phyloP scores from a whole-genome alignment of 2,113 vertebrate genomes.

The Willisornis vidua region DNA sequence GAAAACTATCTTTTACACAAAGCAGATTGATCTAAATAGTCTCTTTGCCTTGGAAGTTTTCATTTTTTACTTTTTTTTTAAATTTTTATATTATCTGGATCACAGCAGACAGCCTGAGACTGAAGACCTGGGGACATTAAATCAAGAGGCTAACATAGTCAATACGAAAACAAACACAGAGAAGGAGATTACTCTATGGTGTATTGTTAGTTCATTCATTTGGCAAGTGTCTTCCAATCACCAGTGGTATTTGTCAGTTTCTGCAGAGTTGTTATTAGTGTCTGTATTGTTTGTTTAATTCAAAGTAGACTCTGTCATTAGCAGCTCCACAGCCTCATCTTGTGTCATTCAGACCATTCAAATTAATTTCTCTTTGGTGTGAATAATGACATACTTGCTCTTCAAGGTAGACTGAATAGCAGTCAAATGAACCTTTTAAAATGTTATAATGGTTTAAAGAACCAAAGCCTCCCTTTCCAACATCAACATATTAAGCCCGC shows the following conservation, averaged over 20 bases:
- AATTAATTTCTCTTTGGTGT: constrained; percentile 2
- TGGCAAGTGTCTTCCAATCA: not conserved
- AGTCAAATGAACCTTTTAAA: not conserved
- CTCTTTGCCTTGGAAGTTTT: not conserved
- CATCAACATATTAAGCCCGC: not conserved
- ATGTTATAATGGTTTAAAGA: not conserved
- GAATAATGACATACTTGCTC: not conserved
- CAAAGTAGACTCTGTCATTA: constrained; percentile 15
- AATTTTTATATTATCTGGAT: not conserved
- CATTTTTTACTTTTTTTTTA: not conserved
- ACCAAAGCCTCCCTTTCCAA: not conserved
- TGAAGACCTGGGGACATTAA: not conserved
- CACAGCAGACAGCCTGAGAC: not conserved
- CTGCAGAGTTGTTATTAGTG: not conserved
- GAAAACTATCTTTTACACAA: not conserved
- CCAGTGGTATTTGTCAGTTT: not conserved
- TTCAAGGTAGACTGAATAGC: not conserved
- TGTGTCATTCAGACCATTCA: not conserved
- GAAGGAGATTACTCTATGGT: not conserved
- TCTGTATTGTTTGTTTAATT: constrained; percentile 23
- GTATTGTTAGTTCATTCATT: not conserved
- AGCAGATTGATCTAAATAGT: not conserved
- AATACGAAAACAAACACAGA: not conserved
- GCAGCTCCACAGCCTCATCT: not conserved
- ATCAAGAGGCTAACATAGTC: not conserved